Conservation (phyloP, 2,888 invertebrate species). For the Xestia sexstrigata region DNA sequence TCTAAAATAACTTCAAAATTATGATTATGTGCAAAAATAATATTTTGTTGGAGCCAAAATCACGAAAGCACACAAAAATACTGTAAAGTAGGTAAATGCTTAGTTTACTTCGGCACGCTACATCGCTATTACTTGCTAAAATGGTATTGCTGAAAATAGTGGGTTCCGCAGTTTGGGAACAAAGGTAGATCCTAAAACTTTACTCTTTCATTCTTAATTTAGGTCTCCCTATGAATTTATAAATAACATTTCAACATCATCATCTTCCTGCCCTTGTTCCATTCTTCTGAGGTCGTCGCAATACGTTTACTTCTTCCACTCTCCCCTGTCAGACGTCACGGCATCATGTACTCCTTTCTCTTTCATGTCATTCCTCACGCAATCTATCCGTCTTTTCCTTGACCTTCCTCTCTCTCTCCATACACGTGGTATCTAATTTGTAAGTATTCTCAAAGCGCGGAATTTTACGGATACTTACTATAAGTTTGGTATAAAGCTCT, state of each 20-base stretch:
- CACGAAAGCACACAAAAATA: constrained; percentile 58
- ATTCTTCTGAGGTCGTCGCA: too few species aligned
- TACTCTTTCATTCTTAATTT: not conserved
- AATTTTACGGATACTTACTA: not conserved
- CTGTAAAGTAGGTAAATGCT: constrained; percentile 68
- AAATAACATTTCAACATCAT: not conserved
- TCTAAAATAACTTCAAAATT: constrained; percentile 48
- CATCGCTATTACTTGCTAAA: constrained; percentile 53
- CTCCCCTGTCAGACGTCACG: too few species aligned
- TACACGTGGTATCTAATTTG: not conserved
- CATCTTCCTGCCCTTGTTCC: too few species aligned
- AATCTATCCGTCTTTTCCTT: too few species aligned
- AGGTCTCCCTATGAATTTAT: not conserved
- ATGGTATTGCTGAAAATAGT: constrained; percentile 18
- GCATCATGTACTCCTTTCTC: too few species aligned
- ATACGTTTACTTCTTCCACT: too few species aligned
- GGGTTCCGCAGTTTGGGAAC: constrained; percentile 33
- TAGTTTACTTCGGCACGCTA: constrained; percentile 66
- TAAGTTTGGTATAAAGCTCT: too few species aligned
- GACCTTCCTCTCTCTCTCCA: too few species aligned
- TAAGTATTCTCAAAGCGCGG: not conserved
- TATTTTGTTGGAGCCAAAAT: constrained; percentile 46
- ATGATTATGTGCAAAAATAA: constrained; percentile 51
- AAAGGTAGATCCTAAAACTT: not conserved
- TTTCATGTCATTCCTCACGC: too few species aligned